Evolutionary conservation across 2,797 vertebrate species (phyloP), one percentile per base, ranked within the genome.

Genomic region (Halcyon badia): DNA sequence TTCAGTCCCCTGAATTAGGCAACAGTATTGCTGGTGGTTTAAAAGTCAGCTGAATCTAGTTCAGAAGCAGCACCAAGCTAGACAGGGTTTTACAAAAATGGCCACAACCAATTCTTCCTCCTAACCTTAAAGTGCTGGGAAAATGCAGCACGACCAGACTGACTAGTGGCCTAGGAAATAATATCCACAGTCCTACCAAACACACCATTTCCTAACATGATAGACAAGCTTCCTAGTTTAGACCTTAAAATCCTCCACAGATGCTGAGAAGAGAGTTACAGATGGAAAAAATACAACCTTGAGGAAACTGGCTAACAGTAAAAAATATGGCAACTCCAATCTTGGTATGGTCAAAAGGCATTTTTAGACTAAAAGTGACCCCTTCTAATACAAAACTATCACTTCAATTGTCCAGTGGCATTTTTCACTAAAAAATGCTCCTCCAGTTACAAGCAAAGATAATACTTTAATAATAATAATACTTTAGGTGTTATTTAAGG

Each of bases 1-100:
- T n/a, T 87, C n/a, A 52, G 85, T 49, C 33, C 60, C 52, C 69
- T 89, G 79, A 95, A 92, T 69, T 58, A 89, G 39, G 46, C 62
- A 87, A 71, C 26, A 15, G 31, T 57, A 51, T 44, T 94, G 95
- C 96, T 87, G 72, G 76, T 87, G 61, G 64, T 57, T 92, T 75
- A 49, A 83, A 64, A 87, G 71, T 71, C 60, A 54, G 30, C 30
- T 87, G 26, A 93, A 85, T 68, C 81, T 83, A 21, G 28, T 69
- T 64, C 33, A 86, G 54, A 88, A 90, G 65, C 44, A 83, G 75
- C 56, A 89, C 61, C 19, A 75, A 37, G 25, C n/a, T 52, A 71
- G 24, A 57, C 3, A 71, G 57, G 41, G 33, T 72, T 81, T 92
- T 76, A 78, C n/a, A 78, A 75, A 83, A 75, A 83, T 8, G 9